Evolutionary conservation across 1,140 invertebrate genomes (phyloP).

Genomic region (Aphidius ervi): DNA sequence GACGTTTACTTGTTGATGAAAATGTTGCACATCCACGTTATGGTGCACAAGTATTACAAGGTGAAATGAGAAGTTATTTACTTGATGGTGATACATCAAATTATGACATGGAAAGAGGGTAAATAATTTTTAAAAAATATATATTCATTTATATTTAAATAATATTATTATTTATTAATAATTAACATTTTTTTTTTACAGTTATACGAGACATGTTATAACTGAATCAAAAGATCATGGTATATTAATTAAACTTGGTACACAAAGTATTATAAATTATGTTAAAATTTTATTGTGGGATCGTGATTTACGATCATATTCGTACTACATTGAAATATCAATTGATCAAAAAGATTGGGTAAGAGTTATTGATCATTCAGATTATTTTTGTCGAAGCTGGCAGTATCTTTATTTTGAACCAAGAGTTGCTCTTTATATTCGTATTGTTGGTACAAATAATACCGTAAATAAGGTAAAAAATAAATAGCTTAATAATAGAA

Average conservation of each 20-base stretch:
- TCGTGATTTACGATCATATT: slow-evolving; percentile 88
- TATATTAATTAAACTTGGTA: slow-evolving; percentile 84
- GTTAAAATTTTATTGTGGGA: slow-evolving; percentile 93
- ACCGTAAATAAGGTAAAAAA: slow-evolving; percentile 79
- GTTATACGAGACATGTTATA: slow-evolving; percentile 90
- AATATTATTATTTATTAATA: neutral
- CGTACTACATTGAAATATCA: slow-evolving; percentile 90
- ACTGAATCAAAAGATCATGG: slow-evolving; percentile 73
- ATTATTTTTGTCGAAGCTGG: slow-evolving; percentile 92
- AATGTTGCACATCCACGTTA: slow-evolving; percentile 80
- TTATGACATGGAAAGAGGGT: slow-evolving; percentile 86
- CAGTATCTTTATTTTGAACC: slow-evolving; percentile 91
- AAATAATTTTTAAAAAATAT: slow-evolving; percentile 22
- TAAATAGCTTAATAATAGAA: neutral
- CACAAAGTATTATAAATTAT: slow-evolving; percentile 89
- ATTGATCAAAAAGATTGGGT: slow-evolving; percentile 96
- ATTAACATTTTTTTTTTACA: slow-evolving; percentile 23
- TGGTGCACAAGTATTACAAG: slow-evolving; percentile 77
- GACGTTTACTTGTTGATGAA: slow-evolving; percentile 77
- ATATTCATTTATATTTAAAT: slow-evolving; percentile 6
- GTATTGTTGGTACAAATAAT: slow-evolving; percentile 91
- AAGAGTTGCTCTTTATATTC: slow-evolving; percentile 83
- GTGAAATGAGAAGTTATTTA: slow-evolving; percentile 81
- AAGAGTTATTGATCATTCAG: slow-evolving; percentile 84
- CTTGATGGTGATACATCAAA: slow-evolving; percentile 82